Percentiles rank a stretch among this genome's conserved stretches.
These are phyloP conservation scores for Turnix velox DNA, from an alignment of 2,113 vertebrate species.

Conservation along the genomic window DNA sequence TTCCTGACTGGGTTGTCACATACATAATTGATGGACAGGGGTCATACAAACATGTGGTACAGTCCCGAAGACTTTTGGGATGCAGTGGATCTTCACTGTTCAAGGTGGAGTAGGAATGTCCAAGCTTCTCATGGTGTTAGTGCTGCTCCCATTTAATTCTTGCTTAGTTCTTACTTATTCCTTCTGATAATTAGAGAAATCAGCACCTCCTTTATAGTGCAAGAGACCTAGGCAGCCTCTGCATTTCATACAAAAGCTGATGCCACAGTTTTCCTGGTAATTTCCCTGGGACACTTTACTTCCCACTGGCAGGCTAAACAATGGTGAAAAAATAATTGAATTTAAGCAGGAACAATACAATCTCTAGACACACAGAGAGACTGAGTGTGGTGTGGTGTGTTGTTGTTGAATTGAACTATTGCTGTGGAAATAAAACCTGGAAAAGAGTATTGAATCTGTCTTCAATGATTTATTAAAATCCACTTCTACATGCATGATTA, in stretches of 20 bases:
- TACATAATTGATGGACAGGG: no score
- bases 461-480: not conserved
- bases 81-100: not conserved
- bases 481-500: not conserved
- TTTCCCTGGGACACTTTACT: not conserved
- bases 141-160: not conserved
- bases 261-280: not conserved
- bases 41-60: no score
- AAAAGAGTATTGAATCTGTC: not conserved
- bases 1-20: not conserved
- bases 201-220: not conserved
- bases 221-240: not conserved
- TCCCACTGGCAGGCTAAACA: not conserved
- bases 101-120: not conserved
- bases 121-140: not conserved
- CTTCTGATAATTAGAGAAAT: not conserved
- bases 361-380: not conserved
- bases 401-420: not conserved
- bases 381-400: not conserved
- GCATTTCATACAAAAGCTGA: not conserved
- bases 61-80: accelerated
- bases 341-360: not conserved
- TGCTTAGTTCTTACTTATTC: not conserved
- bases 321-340: not conserved
- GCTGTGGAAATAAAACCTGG: not conserved